Percentiles rank a stretch among this genome's conserved stretches.
Conservation (phyloP, 2,797 vertebrate species). For the Tragopan temminckii region DNA sequence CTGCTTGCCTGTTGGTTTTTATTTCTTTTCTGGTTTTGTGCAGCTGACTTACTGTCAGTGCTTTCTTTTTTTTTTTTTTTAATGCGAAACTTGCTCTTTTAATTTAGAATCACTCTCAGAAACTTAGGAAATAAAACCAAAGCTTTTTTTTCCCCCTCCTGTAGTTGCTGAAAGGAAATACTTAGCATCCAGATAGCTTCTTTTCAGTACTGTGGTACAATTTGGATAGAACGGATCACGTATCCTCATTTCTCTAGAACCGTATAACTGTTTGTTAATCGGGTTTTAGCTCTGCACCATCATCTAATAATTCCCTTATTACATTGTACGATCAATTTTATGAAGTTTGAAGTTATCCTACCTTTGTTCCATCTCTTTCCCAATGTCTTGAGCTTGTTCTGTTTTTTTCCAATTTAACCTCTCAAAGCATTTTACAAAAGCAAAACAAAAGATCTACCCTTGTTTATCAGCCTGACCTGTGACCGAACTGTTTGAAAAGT, state of each 20-base stretch:
- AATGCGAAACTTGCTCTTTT: neutral
- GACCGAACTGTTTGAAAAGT: neutral
- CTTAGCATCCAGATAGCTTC: neutral
- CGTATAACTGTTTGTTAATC: neutral
- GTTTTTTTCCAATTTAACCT: neutral
- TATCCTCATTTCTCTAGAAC: neutral
- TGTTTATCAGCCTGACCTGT: neutral
- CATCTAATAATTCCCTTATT: neutral
- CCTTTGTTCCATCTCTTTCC: neutral
- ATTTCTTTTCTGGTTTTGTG: neutral
- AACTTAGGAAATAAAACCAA: neutral
- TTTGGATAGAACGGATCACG: neutral
- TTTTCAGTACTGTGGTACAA: neutral
- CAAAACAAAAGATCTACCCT: neutral
- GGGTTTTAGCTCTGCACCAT: neutral
- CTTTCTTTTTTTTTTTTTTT: neutral
- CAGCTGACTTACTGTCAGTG: neutral
- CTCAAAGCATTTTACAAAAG: neutral
- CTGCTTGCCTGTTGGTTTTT: neutral
- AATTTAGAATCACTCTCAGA: neutral
- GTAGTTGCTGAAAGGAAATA: neutral
- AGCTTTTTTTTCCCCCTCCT: neutral
- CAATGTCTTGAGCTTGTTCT: neutral
- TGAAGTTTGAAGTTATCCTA: neutral
- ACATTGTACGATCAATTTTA: neutral